phyloP scores from a whole-genome alignment of 1,140 invertebrate species.

The Drosophila virilis region DNA sequence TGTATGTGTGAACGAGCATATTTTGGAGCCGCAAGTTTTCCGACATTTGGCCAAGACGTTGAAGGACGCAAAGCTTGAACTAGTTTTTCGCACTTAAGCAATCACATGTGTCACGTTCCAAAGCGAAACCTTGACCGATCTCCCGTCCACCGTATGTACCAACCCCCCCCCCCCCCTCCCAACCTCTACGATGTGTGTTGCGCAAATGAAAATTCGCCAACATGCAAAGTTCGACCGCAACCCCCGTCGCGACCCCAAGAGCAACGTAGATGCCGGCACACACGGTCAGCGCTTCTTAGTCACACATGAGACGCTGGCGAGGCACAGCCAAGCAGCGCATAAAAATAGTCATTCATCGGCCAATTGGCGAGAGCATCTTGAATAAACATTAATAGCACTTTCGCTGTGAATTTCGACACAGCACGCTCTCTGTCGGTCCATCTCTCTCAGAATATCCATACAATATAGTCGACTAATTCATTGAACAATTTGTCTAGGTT shows the following conservation, averaged over 20 bases:
- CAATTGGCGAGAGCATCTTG: constrained; percentile 17
- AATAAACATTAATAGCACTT: constrained; percentile 69
- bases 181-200: constrained; percentile 37
- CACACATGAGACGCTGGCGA: constrained; percentile 25
- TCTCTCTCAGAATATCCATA: constrained; percentile 1
- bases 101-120: constrained; percentile 61
- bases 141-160: constrained; percentile 22
- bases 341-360: constrained; percentile 53
- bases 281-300: constrained; percentile 28
- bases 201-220: constrained; percentile 64
- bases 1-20: constrained; percentile 14
- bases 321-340: constrained; percentile 18
- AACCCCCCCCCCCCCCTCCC: neutral
- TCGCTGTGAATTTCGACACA: constrained; percentile 48
- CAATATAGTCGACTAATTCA: constrained; percentile 44
- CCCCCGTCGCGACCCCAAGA: neutral
- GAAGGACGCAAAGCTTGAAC: constrained; percentile 59
- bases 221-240: constrained; percentile 18
- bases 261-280: constrained; percentile 15
- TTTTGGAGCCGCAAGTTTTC: constrained; percentile 55
- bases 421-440: constrained; percentile 9
- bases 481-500: constrained; percentile 55
- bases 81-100: constrained; percentile 33
- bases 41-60: constrained; percentile 57
- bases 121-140: constrained; percentile 76